These are phyloP conservation scores for Perca fluviatilis DNA, from an alignment of 2,113 vertebrate genomes.

Conservation along the genomic window DNA sequence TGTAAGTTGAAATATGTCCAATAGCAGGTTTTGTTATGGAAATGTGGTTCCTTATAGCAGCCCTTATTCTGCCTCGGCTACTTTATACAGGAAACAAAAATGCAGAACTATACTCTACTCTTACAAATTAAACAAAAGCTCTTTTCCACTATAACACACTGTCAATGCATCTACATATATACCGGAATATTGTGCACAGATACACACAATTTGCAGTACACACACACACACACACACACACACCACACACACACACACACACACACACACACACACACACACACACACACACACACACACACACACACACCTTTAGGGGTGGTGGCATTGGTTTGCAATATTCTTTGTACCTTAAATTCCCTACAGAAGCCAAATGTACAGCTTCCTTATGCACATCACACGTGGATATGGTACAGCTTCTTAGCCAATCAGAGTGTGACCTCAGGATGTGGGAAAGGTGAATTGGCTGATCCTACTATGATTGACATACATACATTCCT, in stretches of 20 bases:
- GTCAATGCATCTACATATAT: neutral
- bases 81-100: neutral
- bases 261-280: slow-evolving; percentile 4
- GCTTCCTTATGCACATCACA: slow-evolving; percentile 21
- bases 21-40: neutral
- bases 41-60: neutral
- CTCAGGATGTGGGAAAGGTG: slow-evolving; percentile 11
- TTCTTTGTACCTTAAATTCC: slow-evolving; percentile 29
- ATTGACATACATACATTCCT: slow-evolving; percentile 1
- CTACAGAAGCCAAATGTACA: neutral
- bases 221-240: neutral
- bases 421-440: slow-evolving; percentile 60
- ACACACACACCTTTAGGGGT: neutral
- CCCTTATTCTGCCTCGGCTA: neutral
- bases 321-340: slow-evolving; percentile 7
- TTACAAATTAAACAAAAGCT: neutral
- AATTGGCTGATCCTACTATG: slow-evolving; percentile 29
- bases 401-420: slow-evolving; percentile 24
- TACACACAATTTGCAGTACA: neutral
- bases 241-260: slow-evolving; percentile 2
- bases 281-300: neutral
- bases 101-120: neutral
- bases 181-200: too few species aligned
- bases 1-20: neutral
- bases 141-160: neutral